phyloP scores from a whole-genome alignment of 1,140 invertebrate genomes.

The Leptinotarsa texana region DNA sequence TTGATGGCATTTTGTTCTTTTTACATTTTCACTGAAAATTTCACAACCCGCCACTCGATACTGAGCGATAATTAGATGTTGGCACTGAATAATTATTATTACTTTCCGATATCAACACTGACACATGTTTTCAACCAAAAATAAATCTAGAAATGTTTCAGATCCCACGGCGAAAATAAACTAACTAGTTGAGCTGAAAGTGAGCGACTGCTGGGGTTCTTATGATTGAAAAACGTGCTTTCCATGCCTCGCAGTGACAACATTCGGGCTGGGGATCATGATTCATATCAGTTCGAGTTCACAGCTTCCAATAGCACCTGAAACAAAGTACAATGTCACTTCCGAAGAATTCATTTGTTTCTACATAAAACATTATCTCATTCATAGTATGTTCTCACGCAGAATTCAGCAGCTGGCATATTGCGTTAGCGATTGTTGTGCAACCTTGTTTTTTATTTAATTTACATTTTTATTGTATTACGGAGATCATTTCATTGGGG shows the following conservation, averaged over 20 bases:
- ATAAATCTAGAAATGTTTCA: constrained; percentile 28
- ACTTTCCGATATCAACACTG: constrained; percentile 16
- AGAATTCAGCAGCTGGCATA: too few species aligned
- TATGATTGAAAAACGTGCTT: background rate
- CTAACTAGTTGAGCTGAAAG: constrained; percentile 16
- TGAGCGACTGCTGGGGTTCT: constrained; percentile 7
- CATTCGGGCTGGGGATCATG: constrained; percentile 12
- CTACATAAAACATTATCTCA: background rate
- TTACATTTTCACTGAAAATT: constrained; percentile 24
- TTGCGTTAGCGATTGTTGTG: too few species aligned
- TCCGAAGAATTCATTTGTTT: background rate
- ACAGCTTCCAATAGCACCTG: constrained; percentile 15
- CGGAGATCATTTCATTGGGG: too few species aligned
- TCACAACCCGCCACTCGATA: constrained; percentile 17
- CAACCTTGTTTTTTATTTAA: too few species aligned
- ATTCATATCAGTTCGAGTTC: constrained; percentile 8
- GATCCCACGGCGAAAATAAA: constrained; percentile 26
- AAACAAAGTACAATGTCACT: constrained; percentile 11
- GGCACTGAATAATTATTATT: constrained; percentile 20
- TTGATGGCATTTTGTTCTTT: constrained; percentile 73
- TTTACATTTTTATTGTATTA: too few species aligned
- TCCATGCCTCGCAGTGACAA: constrained; percentile 12
- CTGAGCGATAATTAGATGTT: constrained; percentile 19
- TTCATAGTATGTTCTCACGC: too few species aligned
- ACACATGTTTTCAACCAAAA: constrained; percentile 29